phyloP scores from a whole-genome alignment of 2,113 vertebrate species.

The Haemorhous mexicanus region DNA sequence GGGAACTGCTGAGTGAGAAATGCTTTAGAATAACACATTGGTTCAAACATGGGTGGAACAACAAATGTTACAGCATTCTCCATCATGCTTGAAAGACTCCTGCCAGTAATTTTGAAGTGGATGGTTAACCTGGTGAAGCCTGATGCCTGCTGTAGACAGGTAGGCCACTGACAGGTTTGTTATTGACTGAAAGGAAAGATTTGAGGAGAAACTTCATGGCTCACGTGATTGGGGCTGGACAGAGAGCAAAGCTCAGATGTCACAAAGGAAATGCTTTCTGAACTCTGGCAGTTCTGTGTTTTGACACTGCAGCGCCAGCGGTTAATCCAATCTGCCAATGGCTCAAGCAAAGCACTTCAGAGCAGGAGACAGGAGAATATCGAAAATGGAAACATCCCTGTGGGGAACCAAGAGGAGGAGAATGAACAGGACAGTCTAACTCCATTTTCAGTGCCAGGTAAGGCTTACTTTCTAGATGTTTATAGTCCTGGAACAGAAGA shows the following conservation, averaged over 20 bases:
- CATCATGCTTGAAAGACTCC: not conserved
- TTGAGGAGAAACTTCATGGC: not conserved
- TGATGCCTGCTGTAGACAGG: not conserved
- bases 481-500: not conserved
- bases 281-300: not conserved
- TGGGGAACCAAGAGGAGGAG: constrained; percentile 80
- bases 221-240: not conserved
- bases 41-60: not conserved
- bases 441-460: constrained; percentile 86
- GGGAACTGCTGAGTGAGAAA: not conserved
- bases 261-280: not conserved
- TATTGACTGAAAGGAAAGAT: not conserved
- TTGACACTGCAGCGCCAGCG: constrained; percentile 84
- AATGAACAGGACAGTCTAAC: constrained; percentile 79
- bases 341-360: constrained; percentile 82
- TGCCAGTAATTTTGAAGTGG: not conserved
- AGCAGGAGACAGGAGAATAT: constrained; percentile 84
- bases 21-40: not conserved
- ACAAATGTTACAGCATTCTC: not conserved
- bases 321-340: constrained; percentile 87
- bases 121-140: not conserved
- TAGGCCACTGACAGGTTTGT: not conserved
- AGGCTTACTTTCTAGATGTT: not conserved
- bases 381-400: constrained; percentile 89
- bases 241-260: not conserved